These are phyloP conservation scores for Columba livia DNA, from an alignment of 2,113 vertebrate genomes.

Conservation along the genomic window DNA sequence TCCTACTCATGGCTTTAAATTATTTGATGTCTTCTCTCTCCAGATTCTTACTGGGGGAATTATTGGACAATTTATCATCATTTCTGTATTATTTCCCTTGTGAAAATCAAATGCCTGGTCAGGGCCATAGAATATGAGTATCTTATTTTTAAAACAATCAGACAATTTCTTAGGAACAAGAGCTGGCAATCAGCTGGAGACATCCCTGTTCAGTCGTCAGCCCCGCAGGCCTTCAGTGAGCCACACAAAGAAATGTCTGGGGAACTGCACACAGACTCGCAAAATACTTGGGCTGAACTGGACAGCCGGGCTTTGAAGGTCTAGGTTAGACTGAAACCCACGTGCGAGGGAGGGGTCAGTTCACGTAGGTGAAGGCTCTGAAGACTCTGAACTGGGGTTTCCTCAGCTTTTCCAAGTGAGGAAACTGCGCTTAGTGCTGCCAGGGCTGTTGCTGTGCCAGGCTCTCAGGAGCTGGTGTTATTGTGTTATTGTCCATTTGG, in stretches of 20 bases:
- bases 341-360: not conserved
- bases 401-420: not conserved
- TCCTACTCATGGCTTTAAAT: slow-evolving; percentile 8
- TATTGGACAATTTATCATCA: slow-evolving; percentile 39
- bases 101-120: slow-evolving; percentile 38
- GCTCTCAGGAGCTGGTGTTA: not conserved
- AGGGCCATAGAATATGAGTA: not conserved
- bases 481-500: not conserved
- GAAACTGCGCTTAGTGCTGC: not conserved
- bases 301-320: not conserved
- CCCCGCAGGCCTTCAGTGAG: not conserved
- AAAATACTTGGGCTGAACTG: not conserved
- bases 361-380: not conserved
- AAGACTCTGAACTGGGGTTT: not conserved
- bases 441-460: not conserved
- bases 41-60: not conserved
- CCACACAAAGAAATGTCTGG: not conserved
- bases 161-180: not conserved
- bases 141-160: slow-evolving; percentile 4
- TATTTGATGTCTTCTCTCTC: not conserved
- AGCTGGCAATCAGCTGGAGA: not conserved
- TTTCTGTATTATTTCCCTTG: slow-evolving; percentile 54
- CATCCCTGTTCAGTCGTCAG: not conserved
- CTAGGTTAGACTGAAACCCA: not conserved
- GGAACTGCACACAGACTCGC: accelerated